Conservation (phyloP, 2,113 vertebrate genomes). For the Toxotes chatareus region DNA sequence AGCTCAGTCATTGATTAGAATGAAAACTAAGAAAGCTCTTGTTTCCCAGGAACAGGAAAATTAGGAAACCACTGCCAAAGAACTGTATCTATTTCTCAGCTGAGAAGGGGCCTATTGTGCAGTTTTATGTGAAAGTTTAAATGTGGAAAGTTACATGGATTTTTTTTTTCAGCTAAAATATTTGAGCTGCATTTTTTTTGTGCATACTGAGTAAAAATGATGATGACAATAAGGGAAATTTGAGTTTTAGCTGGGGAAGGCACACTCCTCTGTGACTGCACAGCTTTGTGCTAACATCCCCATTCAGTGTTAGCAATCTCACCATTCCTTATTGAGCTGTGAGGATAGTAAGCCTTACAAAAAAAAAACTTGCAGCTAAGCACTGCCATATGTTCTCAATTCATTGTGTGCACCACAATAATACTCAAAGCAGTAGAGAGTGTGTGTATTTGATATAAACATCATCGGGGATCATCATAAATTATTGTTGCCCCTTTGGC, state of each 20-base stretch:
- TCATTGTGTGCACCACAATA: conserved; percentile 56
- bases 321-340: conserved; percentile 31
- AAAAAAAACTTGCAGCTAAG: conserved; percentile 53
- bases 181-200: neutral
- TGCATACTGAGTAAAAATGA: conserved; percentile 33
- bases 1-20: conserved; percentile 14
- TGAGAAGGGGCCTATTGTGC: conserved; percentile 10
- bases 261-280: conserved; percentile 17
- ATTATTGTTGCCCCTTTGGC: conserved; percentile 56
- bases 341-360: conserved; percentile 30
- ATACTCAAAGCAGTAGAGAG: conserved; percentile 56
- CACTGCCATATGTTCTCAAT: conserved; percentile 65
- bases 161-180: conserved; percentile 2
- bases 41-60: conserved; percentile 12
- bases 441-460: conserved; percentile 66
- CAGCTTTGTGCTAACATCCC: conserved; percentile 39
- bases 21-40: conserved; percentile 26
- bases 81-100: conserved; percentile 11
- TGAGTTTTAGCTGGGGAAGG: conserved; percentile 23
- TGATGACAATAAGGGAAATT: conserved; percentile 35
- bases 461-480: conserved; percentile 66
- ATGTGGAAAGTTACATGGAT: conserved; percentile 9
- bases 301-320: conserved; percentile 43
- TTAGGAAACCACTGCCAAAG: conserved; percentile 3
- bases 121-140: conserved; percentile 29